These are phyloP conservation scores for Zophobas morio DNA, from an alignment of 1,140 invertebrate species.

Conservation along the genomic window DNA sequence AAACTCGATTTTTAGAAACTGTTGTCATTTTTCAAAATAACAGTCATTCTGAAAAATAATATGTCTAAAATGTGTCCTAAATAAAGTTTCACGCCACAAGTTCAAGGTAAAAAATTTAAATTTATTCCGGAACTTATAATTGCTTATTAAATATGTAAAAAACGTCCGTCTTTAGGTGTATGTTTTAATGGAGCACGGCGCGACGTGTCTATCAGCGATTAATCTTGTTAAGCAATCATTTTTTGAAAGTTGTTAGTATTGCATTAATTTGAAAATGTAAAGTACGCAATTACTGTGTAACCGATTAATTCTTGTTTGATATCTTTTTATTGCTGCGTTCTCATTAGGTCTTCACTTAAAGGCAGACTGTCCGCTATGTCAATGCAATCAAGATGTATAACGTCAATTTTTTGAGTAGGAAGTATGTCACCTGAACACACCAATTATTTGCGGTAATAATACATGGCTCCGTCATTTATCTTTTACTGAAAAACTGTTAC, in stretches of 20 bases:
- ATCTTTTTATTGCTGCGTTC: constrained; percentile 11
- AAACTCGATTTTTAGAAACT: constrained; percentile 3
- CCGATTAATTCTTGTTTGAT: constrained; percentile 6
- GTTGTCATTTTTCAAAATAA: neutral
- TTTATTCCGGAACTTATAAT: neutral
- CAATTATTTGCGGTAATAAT: constrained; percentile 35
- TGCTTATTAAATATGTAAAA: neutral
- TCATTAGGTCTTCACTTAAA: constrained; percentile 10
- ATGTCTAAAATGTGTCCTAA: too few relatives aligned
- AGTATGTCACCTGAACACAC: constrained; percentile 20
- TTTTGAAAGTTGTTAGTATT: constrained; percentile 28
- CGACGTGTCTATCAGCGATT: too few relatives aligned
- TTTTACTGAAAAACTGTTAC: constrained; percentile 22
- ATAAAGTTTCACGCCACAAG: constrained; percentile 16
- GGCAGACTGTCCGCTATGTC: constrained; percentile 31
- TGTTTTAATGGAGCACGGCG: neutral
- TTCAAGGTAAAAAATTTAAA: constrained; percentile 18
- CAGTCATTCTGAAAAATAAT: too few relatives aligned
- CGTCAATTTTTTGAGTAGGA: constrained; percentile 8
- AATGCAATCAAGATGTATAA: constrained; percentile 26
- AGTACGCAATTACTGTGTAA: neutral
- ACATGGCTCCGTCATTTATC: constrained; percentile 19
- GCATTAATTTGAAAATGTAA: neutral
- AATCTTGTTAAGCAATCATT: neutral
- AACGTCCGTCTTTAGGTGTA: neutral